phyloP scores from a whole-genome alignment of 2,113 vertebrate species.

The Dipodomys ordii region DNA sequence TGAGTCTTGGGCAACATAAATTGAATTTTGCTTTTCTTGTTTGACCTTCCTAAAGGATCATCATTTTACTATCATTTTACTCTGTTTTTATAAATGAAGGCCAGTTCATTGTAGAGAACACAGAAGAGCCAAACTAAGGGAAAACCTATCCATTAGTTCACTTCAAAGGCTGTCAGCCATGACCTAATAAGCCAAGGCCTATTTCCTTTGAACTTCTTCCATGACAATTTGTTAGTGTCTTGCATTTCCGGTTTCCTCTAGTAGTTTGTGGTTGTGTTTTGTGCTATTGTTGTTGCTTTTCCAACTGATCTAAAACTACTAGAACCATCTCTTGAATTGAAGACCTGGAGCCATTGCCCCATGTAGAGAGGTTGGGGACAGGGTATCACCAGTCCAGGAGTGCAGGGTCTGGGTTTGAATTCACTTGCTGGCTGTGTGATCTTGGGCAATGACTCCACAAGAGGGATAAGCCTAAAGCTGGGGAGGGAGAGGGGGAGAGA shows the following conservation, averaged over 20 bases:
- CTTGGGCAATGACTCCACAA: background rate
- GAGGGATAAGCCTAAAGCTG: background rate
- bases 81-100: background rate
- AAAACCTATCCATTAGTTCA: background rate
- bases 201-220: background rate
- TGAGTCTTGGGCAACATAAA: background rate
- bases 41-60: background rate
- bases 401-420: background rate
- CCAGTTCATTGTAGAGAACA: background rate
- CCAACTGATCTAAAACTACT: background rate
- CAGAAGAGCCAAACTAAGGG: background rate
- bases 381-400: background rate
- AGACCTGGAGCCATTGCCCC: background rate
- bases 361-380: background rate
- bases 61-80: constrained; percentile 17
- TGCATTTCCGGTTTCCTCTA: no score
- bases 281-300: background rate
- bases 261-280: no score
- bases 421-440: background rate
- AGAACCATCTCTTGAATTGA: background rate
- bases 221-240: background rate
- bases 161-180: fast-evolving
- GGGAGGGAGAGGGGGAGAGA: background rate
- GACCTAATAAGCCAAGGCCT: background rate
- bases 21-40: background rate